Percentiles rank a stretch among this genome's conserved stretches.
Evolutionary conservation across 1,140 invertebrate genomes (phyloP).

Genomic region (Macrosteles quadrilineatus): DNA sequence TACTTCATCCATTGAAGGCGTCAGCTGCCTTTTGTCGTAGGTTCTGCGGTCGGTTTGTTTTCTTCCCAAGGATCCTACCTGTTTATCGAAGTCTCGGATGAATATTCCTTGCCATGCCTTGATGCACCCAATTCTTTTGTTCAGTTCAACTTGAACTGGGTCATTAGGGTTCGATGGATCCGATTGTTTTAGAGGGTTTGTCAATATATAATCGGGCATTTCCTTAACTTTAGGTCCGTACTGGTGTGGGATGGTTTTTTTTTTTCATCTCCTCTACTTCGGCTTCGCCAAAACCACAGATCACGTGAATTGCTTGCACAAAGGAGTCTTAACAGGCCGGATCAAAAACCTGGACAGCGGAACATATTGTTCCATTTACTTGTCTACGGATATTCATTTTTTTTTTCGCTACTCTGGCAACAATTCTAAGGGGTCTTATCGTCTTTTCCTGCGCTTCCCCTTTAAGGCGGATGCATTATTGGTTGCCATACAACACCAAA

Average conservation of each 20-base stretch:
- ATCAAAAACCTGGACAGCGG: not conserved
- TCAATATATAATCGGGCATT: not conserved
- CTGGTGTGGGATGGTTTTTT: constrained; percentile 1
- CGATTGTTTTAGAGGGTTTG: not conserved
- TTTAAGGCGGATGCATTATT: no score
- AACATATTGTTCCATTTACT: not conserved
- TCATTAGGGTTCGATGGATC: no score
- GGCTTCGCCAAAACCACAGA: not conserved
- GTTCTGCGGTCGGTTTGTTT: no score
- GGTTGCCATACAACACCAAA: no score
- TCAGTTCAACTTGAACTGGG: no score
- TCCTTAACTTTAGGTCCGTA: constrained; percentile 1
- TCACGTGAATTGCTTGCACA: not conserved
- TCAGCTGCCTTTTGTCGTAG: no score
- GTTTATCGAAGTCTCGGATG: no score
- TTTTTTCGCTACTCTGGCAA: not conserved
- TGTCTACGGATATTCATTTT: not conserved
- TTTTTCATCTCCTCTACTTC: not conserved
- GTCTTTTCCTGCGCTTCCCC: not conserved
- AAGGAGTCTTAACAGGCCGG: not conserved
- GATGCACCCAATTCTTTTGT: no score
- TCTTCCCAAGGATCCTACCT: no score
- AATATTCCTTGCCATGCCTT: no score
- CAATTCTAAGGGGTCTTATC: not conserved
- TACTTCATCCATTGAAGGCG: no score